phyloP scores from a whole-genome alignment of 2,797 vertebrate genomes.

The Oreortyx pictus region DNA sequence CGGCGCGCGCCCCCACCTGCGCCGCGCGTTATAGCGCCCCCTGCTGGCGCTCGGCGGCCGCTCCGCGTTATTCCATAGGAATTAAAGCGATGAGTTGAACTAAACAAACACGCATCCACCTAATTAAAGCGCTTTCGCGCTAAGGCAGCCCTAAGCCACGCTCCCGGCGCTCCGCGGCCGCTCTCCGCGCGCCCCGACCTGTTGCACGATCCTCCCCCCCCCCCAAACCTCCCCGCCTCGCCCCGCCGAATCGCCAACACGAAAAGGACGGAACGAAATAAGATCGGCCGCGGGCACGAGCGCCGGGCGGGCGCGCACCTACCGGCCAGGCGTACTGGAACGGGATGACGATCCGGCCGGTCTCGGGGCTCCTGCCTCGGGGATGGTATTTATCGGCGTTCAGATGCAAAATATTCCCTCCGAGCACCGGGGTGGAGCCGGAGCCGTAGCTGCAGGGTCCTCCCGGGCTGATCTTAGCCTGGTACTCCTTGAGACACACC shows the following conservation, averaged over 20 bases:
- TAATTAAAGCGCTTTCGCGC: neutral
- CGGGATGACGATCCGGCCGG: slow-evolving; percentile 89
- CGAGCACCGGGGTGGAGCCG: slow-evolving; percentile 89
- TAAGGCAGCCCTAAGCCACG: too few relatives aligned
- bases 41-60: neutral
- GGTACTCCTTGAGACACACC: slow-evolving; percentile 96
- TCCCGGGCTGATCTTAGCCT: slow-evolving; percentile 87
- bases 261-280: neutral
- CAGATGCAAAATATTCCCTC: slow-evolving; percentile 93
- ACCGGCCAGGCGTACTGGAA: slow-evolving; percentile 97
- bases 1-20: slow-evolving; percentile 15
- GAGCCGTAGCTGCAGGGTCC: slow-evolving; percentile 91
- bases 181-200: neutral
- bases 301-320: slow-evolving; percentile 52
- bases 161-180: too few relatives aligned
- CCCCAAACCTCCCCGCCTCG: too few relatives aligned
- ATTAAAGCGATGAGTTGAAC: too few relatives aligned
- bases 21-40: neutral
- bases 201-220: neutral
- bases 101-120: too few relatives aligned
- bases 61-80: too few relatives aligned
- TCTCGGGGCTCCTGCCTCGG: slow-evolving; percentile 79
- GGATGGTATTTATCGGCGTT: slow-evolving; percentile 77
- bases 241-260: too few relatives aligned
- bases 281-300: neutral